phyloP scores from a whole-genome alignment of 2,888 invertebrate species.

The Lysandra bellargus region DNA sequence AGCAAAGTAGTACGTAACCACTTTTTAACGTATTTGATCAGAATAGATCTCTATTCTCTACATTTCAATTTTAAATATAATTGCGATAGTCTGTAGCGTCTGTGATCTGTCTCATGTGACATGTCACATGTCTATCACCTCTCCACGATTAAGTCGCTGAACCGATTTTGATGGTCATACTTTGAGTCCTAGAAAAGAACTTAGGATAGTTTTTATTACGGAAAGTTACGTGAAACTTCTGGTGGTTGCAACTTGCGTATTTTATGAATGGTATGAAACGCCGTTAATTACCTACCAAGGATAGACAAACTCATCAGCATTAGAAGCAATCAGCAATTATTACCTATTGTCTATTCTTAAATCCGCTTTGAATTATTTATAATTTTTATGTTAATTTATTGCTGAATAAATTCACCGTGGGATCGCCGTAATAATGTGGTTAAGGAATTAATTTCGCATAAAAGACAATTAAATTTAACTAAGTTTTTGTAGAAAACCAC shows the following conservation, averaged over 20 bases:
- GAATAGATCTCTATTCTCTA: background rate
- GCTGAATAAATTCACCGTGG: slow-evolving; percentile 4
- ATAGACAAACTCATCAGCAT: background rate
- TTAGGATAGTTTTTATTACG: too few relatives aligned
- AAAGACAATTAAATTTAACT: slow-evolving; percentile 3
- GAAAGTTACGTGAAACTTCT: too few relatives aligned
- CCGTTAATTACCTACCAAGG: background rate
- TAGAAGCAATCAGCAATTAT: slow-evolving; percentile 8
- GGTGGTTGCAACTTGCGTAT: too few relatives aligned
- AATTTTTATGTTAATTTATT: background rate
- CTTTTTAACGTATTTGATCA: background rate
- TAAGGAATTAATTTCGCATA: background rate
- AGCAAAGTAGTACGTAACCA: too few relatives aligned
- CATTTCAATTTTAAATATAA: background rate
- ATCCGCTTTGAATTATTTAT: background rate
- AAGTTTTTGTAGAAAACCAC: background rate
- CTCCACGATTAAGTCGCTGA: too few relatives aligned
- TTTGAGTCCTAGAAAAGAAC: too few relatives aligned
- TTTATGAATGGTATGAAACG: background rate
- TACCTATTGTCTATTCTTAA: slow-evolving; percentile 3
- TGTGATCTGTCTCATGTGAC: too few relatives aligned
- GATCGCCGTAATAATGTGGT: background rate
- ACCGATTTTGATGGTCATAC: too few relatives aligned
- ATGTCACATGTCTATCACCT: too few relatives aligned
- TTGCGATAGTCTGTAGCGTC: background rate